Evolutionary conservation across 35 echinoderm and acorn worm species (phyloP).

Genomic region (Heliocidaris erythrogramma): DNA sequence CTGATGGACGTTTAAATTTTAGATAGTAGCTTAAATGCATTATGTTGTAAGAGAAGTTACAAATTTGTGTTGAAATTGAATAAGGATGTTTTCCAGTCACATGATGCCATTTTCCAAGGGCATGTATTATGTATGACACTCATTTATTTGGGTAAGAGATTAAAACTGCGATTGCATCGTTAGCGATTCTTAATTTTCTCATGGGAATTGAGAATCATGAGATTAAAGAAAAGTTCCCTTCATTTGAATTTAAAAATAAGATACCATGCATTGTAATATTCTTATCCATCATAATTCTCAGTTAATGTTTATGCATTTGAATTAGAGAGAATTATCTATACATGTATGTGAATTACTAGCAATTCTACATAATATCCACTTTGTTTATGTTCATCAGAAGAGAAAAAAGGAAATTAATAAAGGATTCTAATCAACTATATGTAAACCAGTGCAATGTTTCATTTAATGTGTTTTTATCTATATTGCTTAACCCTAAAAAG

Average conservation of each 20-base stretch:
- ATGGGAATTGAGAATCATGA: neutral
- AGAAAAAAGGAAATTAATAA: slow-evolving; percentile 13
- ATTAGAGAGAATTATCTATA: neutral
- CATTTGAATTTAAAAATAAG: neutral
- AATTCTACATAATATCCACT: neutral
- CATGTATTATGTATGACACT: neutral
- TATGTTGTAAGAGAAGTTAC: neutral
- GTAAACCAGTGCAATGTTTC: neutral
- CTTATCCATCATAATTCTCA: neutral
- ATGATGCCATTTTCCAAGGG: neutral
- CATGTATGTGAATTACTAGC: neutral
- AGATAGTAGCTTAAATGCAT: neutral
- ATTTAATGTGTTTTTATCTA: neutral
- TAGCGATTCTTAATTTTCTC: too few relatives aligned
- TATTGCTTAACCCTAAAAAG: too few relatives aligned
- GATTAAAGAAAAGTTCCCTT: neutral
- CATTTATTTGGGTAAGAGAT: neutral
- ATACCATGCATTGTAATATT: neutral
- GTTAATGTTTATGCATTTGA: neutral
- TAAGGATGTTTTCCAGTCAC: too few relatives aligned
- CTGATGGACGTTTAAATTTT: neutral
- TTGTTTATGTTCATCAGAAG: neutral
- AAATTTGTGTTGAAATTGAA: neutral
- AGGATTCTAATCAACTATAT: neutral
- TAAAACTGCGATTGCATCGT: neutral